These are phyloP conservation scores for Erpobdella octoculata DNA, from an alignment of 2,888 invertebrate genomes.

Conservation along the genomic window DNA sequence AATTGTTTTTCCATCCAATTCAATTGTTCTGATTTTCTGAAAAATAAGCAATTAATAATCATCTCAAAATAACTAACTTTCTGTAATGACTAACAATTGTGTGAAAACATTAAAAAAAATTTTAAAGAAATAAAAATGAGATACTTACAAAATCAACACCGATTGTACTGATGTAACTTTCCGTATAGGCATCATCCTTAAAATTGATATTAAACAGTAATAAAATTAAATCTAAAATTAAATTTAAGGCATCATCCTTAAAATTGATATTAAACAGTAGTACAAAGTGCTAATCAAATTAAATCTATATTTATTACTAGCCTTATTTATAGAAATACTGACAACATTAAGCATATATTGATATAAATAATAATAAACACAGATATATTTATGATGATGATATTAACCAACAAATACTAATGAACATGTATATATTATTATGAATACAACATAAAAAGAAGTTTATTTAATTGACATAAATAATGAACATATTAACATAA, in stretches of 20 bases:
- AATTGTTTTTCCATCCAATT: constrained; percentile 96
- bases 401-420: neutral
- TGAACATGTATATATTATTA: neutral
- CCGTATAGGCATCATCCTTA: constrained; percentile 96
- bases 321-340: too few species aligned
- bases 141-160: constrained; percentile 94
- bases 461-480: neutral
- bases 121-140: neutral
- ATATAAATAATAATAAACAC: too few species aligned
- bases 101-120: neutral
- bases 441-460: neutral
- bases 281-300: neutral
- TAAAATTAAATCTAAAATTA: too few species aligned
- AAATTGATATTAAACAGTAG: neutral
- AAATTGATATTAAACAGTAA: too few species aligned
- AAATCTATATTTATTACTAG: too few species aligned
- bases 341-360: too few species aligned
- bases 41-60: too few species aligned
- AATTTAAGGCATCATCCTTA: too few species aligned
- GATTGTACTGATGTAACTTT: constrained; percentile 99
- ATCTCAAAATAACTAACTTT: constrained; percentile 16
- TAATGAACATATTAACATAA: neutral
- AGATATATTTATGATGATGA: too few species aligned
- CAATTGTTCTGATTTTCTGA: constrained; percentile 97
- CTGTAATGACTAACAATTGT: constrained; percentile 3